Evolutionary conservation across 1,140 invertebrate genomes (phyloP), one percentile per base, ranked within the genome.

Genomic region (Potamilus streckersoni): DNA sequence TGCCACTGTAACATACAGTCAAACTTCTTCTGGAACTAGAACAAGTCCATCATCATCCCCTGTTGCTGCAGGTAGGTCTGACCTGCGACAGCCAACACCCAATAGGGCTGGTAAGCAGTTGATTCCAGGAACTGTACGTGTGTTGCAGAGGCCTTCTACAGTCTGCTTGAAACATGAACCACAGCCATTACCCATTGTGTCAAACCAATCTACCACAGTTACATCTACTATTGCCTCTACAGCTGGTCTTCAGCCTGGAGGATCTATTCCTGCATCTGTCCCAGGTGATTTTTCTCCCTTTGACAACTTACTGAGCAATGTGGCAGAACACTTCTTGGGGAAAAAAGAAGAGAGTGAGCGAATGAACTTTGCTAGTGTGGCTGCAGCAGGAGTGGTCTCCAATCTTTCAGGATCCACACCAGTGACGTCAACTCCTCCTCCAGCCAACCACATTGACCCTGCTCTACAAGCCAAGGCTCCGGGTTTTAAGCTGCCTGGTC

Each of bases 271-370:
- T 61, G 55, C 57, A 68, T 65, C 76, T 20, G 71, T 81, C 14
- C 80, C 80, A 15, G 80, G 77, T 19, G 94, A 95, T 78, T 96
- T 96, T 87, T 94, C 94, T 1, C 91, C 96, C 12, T 96, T 96
- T 82, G 94, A 94, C 81, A 93, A 95, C 83, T 91, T 91, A 1
- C 94, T 94, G 80, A 92, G 92, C 69, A 93, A 93, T 86, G 87
- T 91, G 49, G 91, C 92, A 31, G 92, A 93, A 79, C 92, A 93
- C 76, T 92, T 93, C 89, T 93, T 93, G 92, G 91, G 92, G n/a
- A 90, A 91, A 86, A 94, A 93, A 84, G 93, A 91, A 82, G 93
- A 92, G 82, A 92, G 93, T 57, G 82, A 85, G 83, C 92, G 92
- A 79, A 93, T 93, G 88, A 94, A 95, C 86, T 95, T 95, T 89